phyloP scores from a whole-genome alignment of 2,797 vertebrate genomes.

The Eptatretus atami region DNA sequence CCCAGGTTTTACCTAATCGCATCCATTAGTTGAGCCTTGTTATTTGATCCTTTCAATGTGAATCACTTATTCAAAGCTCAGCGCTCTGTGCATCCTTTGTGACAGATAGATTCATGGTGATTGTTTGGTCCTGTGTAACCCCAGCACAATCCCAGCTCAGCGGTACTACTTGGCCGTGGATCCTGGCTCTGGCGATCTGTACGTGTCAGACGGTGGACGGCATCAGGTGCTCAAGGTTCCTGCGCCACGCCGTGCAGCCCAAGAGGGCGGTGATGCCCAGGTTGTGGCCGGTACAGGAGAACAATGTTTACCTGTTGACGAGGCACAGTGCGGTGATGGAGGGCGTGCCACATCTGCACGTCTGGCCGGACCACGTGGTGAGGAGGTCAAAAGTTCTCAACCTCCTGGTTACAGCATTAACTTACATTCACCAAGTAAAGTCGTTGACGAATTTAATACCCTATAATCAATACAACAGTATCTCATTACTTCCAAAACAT shows the following conservation, averaged over 20 bases:
- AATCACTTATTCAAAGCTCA: too few species aligned
- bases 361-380: conserved; percentile 77
- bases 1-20: too few species aligned
- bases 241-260: conserved; percentile 26
- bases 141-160: conserved; percentile 70
- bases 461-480: too few species aligned
- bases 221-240: conserved; percentile 67
- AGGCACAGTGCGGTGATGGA: conserved; percentile 69
- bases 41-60: too few species aligned
- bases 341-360: conserved; percentile 73
- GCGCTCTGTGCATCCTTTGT: too few species aligned
- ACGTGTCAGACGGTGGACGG: conserved; percentile 80
- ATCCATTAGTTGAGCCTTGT: too few species aligned
- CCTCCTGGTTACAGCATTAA: too few species aligned
- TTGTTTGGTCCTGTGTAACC: conserved; percentile 7
- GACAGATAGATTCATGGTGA: too few species aligned
- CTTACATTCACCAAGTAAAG: too few species aligned
- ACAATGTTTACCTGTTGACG: conserved; percentile 85
- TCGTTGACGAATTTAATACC: too few species aligned
- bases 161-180: conserved; percentile 86
- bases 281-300: conserved; percentile 75
- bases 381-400: conserved; percentile 1
- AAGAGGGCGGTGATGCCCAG: conserved; percentile 16
- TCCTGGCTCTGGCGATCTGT: conserved; percentile 44
- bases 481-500: too few species aligned